Evolutionary conservation across 37 sponge, comb jelly and placozoan genomes (phyloP), one percentile per base, ranked within the genome.

Genomic region (Diacarnus erythraeanus): DNA sequence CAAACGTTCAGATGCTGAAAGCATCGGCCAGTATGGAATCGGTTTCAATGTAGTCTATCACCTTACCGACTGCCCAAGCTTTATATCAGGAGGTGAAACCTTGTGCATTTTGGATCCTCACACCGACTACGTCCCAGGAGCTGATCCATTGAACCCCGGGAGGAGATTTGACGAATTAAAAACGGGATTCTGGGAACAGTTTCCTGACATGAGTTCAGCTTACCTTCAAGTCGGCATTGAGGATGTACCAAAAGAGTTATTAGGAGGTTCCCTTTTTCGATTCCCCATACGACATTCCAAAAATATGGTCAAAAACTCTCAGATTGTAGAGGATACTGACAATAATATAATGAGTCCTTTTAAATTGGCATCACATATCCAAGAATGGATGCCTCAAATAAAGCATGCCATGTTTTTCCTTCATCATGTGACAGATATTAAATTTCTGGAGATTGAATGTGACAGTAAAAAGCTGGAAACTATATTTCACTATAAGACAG

Each of bases 351-450:
- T 84, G 2, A 69, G 59, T 71, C 71, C 82, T 27, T 17, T 9
- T 0, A 73, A 64, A 35, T n/a, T n/a, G n/a, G n/a, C n/a, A n/a
- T n/a, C n/a, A n/a, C n/a, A n/a, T 3, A 42, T 87, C 10, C 9
- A 76, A 6, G 35, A 57, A 1, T 87, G 88, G 88, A 59, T 42
- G 27, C 72, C 82, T 35, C 10, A 34, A 26, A 76, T 81, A 69
- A 87, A 81, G 41, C 57, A 76, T 3, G 59, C 88, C 34, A 64
- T 87, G 66, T 38, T 87, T 3, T 87, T 88, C 59, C 75, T 88
- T 5, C 77, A 88, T 65, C 56, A 83, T 65, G 61, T 88, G 18
- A 78, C 42, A 35, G 83, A 88, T 23, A 5, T 88, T 20, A 35
- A 51, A 12, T 88, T 77, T 41, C 71, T 69, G 60, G 74, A 74